Conservation (phyloP, 2,888 invertebrate genomes). For the Scaptomyza flava region DNA sequence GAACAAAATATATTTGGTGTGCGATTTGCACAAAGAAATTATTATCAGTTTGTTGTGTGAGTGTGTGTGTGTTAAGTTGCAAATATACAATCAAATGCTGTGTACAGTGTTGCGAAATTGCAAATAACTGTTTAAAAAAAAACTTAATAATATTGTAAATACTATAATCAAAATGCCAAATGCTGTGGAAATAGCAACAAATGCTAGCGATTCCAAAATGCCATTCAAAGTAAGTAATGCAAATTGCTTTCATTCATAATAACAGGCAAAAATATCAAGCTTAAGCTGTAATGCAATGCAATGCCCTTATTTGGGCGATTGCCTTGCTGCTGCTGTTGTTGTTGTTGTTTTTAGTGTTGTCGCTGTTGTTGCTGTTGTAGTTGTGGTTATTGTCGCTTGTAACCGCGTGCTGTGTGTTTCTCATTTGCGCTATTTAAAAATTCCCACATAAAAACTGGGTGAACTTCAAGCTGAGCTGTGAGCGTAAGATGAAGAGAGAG, state of each 20-base stretch:
- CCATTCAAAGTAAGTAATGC: slow-evolving; percentile 70
- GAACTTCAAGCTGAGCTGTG: slow-evolving; percentile 56
- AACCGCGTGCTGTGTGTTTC: slow-evolving; percentile 66
- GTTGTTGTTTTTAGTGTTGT: slow-evolving; percentile 28
- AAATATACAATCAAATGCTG: slow-evolving; percentile 19
- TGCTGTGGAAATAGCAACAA: slow-evolving; percentile 56
- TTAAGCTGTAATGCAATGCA: slow-evolving; percentile 46
- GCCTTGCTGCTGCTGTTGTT: slow-evolving; percentile 42
- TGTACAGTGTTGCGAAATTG: slow-evolving; percentile 22
- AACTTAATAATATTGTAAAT: slow-evolving; percentile 14
- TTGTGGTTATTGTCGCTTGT: slow-evolving; percentile 39
- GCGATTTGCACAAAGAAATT: slow-evolving; percentile 53
- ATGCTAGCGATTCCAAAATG: slow-evolving; percentile 59
- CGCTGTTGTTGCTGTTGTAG: slow-evolving; percentile 42
- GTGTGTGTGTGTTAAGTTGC: slow-evolving; percentile 3
- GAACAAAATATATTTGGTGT: slow-evolving; percentile 57
- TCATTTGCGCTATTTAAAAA: slow-evolving; percentile 54
- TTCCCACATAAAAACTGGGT: slow-evolving; percentile 65
- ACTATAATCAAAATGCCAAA: slow-evolving; percentile 55
- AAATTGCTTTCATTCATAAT: slow-evolving; percentile 4
- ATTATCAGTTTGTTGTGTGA: slow-evolving; percentile 19
- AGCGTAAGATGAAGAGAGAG: slow-evolving; percentile 27
- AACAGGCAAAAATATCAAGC: slow-evolving; percentile 4
- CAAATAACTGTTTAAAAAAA: slow-evolving; percentile 22
- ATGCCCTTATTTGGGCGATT: slow-evolving; percentile 74